Conservation (phyloP, 2,113 vertebrate species). For the Malurus melanocephalus region DNA sequence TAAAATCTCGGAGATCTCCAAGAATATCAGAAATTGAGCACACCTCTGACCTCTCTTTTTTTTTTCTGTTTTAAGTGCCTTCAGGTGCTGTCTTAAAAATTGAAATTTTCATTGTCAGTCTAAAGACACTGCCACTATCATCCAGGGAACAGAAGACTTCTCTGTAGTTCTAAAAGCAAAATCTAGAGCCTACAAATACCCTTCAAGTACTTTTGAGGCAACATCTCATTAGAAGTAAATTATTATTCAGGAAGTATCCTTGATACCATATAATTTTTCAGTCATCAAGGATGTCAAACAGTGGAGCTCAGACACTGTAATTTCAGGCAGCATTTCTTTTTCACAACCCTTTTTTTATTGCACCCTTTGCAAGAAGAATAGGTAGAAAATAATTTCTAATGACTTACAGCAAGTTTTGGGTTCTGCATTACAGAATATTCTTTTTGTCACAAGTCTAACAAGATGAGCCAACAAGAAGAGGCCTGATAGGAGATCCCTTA, state of each 20-base stretch:
- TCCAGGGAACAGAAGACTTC: neutral
- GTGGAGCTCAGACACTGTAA: slow-evolving; percentile 24
- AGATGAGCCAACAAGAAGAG: neutral
- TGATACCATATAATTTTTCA: slow-evolving; percentile 57
- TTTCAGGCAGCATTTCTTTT: slow-evolving; percentile 33
- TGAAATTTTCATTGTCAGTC: neutral
- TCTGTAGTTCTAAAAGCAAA: neutral
- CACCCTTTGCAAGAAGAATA: slow-evolving; percentile 14
- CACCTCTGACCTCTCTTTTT: neutral
- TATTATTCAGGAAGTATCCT: slow-evolving; percentile 47
- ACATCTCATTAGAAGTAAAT: slow-evolving; percentile 59
- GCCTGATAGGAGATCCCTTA: neutral
- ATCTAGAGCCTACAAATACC: neutral
- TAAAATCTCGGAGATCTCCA: neutral
- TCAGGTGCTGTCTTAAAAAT: neutral
- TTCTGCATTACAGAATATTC: neutral
- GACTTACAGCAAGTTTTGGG: neutral
- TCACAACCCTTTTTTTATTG: slow-evolving; percentile 7
- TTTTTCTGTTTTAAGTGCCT: neutral
- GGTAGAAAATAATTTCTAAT: neutral
- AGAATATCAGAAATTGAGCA: neutral
- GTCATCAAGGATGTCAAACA: slow-evolving; percentile 64
- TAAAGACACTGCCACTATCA: neutral
- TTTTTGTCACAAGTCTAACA: neutral
- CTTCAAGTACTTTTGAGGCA: slow-evolving; percentile 31